Conservation (phyloP, 1,140 invertebrate genomes). For the Euura saliciscinereae region DNA sequence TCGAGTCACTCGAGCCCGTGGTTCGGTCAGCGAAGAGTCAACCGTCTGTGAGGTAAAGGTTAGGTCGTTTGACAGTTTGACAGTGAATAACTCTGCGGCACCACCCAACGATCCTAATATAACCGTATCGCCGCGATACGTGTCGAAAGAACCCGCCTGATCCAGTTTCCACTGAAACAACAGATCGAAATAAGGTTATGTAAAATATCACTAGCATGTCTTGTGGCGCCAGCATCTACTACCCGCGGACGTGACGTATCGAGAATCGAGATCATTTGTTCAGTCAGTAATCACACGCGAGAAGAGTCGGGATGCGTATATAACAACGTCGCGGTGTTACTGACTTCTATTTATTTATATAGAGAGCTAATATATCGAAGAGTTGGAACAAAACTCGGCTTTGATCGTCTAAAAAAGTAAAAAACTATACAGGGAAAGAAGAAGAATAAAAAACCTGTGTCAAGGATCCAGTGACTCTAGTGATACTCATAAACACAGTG, state of each 20-base stretch:
- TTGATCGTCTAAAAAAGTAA: too few relatives aligned
- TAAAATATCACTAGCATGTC: background rate
- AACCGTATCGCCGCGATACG: too few relatives aligned
- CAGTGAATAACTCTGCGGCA: background rate
- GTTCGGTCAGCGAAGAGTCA: background rate
- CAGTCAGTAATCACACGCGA: background rate
- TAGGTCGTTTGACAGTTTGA: background rate
- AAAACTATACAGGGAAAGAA: too few relatives aligned
- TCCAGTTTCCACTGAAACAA: too few relatives aligned
- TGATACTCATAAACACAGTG: too few relatives aligned
- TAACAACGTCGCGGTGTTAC: background rate
- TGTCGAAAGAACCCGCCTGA: too few relatives aligned
- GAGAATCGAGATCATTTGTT: conserved; percentile 7
- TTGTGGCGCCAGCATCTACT: conserved; percentile 3
- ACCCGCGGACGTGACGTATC: background rate
- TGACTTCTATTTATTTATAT: too few relatives aligned
- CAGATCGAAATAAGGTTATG: background rate
- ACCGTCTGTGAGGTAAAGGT: background rate
- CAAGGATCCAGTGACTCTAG: too few relatives aligned
- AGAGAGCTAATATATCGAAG: too few relatives aligned
- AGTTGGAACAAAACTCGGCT: too few relatives aligned
- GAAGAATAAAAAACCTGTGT: too few relatives aligned
- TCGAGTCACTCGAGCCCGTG: background rate
- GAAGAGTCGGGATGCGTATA: background rate
- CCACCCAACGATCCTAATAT: too few relatives aligned